These are phyloP conservation scores for Acleris sparsana DNA, from an alignment of 2,888 invertebrate genomes.

Conservation along the genomic window DNA sequence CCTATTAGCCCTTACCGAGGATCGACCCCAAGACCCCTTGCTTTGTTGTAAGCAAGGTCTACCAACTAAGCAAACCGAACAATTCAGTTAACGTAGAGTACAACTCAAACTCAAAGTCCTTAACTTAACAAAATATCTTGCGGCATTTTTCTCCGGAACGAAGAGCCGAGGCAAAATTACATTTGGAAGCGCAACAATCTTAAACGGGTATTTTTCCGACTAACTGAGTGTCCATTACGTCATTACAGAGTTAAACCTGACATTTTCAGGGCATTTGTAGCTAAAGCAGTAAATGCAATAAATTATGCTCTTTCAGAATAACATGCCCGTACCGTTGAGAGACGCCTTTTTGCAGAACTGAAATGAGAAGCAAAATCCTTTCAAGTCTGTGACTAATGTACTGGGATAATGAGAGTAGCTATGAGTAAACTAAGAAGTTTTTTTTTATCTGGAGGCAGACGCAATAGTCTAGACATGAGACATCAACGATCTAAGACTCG, in stretches of 20 bases:
- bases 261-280: conserved; percentile 50
- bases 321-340: conserved; percentile 51
- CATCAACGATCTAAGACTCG: too few relatives aligned
- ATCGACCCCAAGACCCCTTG: too few relatives aligned
- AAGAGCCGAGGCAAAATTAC: background rate
- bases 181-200: conserved; percentile 6
- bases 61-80: too few relatives aligned
- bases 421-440: conserved; percentile 17
- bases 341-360: conserved; percentile 47
- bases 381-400: conserved; percentile 54
- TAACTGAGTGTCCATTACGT: conserved; percentile 11
- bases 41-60: too few relatives aligned
- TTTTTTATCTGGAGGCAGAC: background rate
- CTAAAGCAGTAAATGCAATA: conserved; percentile 54
- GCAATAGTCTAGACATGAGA: too few relatives aligned
- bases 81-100: background rate
- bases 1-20: too few relatives aligned
- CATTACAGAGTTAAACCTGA: conserved; percentile 24
- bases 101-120: conserved; percentile 20
- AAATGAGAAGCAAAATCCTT: conserved; percentile 50
- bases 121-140: background rate
- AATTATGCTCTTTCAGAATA: conserved; percentile 63
- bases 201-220: conserved; percentile 2
- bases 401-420: conserved; percentile 50
- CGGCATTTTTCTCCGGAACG: background rate